Evolutionary conservation across 2,797 vertebrate species (phyloP).

Genomic region (Gouania willdenowi): DNA sequence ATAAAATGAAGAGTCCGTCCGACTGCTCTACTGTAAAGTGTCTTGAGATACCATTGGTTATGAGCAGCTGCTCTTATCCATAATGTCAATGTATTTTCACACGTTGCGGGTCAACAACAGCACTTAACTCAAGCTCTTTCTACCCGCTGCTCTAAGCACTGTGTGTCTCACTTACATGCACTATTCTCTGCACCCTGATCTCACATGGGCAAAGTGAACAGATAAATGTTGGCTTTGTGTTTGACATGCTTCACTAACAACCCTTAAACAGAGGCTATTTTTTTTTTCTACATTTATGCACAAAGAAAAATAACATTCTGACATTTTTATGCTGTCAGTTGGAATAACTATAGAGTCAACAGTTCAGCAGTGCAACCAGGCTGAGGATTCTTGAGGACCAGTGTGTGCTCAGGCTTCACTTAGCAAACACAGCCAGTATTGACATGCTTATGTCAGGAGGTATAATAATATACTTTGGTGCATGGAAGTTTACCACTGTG

Average conservation of each 20-base stretch:
- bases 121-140: slow-evolving; percentile 35
- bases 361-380: too few relatives aligned
- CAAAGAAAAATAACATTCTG: too few relatives aligned
- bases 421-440: not conserved
- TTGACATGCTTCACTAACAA: too few relatives aligned
- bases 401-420: not conserved
- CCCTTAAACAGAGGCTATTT: too few relatives aligned
- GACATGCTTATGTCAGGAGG: not conserved
- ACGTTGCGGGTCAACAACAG: slow-evolving; percentile 19
- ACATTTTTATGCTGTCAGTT: too few relatives aligned
- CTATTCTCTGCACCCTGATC: slow-evolving; percentile 3
- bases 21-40: too few relatives aligned
- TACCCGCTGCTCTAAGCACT: slow-evolving; percentile 5
- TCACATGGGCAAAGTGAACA: not conserved
- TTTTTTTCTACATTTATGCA: too few relatives aligned
- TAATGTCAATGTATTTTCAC: slow-evolving; percentile 29
- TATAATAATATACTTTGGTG: not conserved
- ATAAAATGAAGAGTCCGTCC: too few relatives aligned
- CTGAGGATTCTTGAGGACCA: too few relatives aligned
- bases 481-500: too few relatives aligned
- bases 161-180: not conserved
- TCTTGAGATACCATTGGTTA: too few relatives aligned
- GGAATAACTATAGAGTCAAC: too few relatives aligned
- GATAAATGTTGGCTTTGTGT: not conserved
- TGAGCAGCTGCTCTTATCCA: slow-evolving; percentile 22